Percentiles rank a stretch among this genome's conserved stretches.
These are phyloP conservation scores for Monodelphis domestica DNA, from an alignment of 2,797 vertebrate genomes.

Conservation along the genomic window DNA sequence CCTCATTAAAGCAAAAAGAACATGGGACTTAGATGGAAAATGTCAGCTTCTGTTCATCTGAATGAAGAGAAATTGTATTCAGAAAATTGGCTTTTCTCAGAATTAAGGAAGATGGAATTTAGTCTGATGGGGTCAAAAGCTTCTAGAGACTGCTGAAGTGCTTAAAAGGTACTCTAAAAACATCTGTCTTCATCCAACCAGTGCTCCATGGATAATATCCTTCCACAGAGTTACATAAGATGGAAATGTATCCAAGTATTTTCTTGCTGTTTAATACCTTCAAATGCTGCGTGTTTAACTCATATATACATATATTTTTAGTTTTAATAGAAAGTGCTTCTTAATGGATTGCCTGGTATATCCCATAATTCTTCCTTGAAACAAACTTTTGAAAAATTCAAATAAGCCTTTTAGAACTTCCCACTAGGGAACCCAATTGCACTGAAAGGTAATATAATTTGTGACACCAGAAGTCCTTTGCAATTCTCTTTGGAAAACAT, in stretches of 20 bases:
- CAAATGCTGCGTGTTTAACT: constrained; percentile 55
- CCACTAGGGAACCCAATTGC: constrained; percentile 31
- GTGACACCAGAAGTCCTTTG: constrained; percentile 45
- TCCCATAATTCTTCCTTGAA: constrained; percentile 54
- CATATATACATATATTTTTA: constrained; percentile 46
- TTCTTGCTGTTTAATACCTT: constrained; percentile 16
- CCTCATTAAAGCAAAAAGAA: constrained; percentile 2
- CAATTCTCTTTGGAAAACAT: constrained; percentile 52
- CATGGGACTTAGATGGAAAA: not conserved
- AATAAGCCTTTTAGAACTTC: constrained; percentile 42
- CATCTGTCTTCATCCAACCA: constrained; percentile 25
- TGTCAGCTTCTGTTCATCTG: not conserved
- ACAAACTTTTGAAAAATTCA: constrained; percentile 72
- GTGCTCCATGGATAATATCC: constrained; percentile 59
- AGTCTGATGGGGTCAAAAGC: constrained; percentile 5
- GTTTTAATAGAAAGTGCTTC: constrained; percentile 41
- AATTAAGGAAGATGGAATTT: constrained; percentile 30
- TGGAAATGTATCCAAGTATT: constrained; percentile 51
- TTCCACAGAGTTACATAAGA: constrained; percentile 25
- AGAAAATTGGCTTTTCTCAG: constrained; percentile 39
- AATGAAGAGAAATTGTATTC: not conserved
- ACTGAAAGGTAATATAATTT: constrained; percentile 57
- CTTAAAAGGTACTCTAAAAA: constrained; percentile 6
- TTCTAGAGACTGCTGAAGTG: not conserved
- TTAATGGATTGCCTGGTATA: constrained; percentile 71